Evolutionary conservation across 2,888 invertebrate species (phyloP).

Genomic region (Eutolmus rufibarbis): DNA sequence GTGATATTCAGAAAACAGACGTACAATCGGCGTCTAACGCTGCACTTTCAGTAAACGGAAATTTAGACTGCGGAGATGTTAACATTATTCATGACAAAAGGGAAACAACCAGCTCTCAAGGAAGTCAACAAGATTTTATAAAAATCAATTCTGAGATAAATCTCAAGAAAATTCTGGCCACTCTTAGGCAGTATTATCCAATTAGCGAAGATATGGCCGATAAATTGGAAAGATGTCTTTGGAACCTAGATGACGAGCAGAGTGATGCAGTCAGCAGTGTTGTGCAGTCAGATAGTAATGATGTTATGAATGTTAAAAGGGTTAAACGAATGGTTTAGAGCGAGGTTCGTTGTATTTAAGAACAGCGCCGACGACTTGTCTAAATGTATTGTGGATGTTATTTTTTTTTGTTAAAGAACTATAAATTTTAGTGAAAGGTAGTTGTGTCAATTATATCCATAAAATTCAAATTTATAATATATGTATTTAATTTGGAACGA

Average conservation of each 20-base stretch:
- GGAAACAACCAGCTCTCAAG: background rate
- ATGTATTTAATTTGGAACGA: too few species aligned
- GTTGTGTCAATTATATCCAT: background rate
- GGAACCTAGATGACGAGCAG: background rate
- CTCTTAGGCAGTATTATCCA: constrained; percentile 16
- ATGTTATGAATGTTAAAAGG: background rate
- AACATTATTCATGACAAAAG: background rate
- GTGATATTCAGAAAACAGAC: background rate
- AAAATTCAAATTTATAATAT: background rate
- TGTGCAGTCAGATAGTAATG: background rate
- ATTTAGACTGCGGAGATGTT: background rate
- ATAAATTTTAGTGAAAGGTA: background rate
- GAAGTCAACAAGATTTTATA: background rate
- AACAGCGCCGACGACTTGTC: background rate
- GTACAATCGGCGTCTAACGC: background rate
- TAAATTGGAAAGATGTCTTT: background rate
- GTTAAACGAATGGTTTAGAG: background rate
- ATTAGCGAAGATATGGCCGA: background rate
- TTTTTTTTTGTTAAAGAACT: background rate
- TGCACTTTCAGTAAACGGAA: background rate
- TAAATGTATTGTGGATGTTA: background rate
- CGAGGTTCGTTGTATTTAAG: background rate
- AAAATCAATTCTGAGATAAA: background rate
- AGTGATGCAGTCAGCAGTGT: background rate
- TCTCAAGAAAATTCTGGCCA: constrained; percentile 11